Base-by-base conservation (phyloP, 2,888 invertebrate species). In the Dinocampus coccinellae region DNA sequence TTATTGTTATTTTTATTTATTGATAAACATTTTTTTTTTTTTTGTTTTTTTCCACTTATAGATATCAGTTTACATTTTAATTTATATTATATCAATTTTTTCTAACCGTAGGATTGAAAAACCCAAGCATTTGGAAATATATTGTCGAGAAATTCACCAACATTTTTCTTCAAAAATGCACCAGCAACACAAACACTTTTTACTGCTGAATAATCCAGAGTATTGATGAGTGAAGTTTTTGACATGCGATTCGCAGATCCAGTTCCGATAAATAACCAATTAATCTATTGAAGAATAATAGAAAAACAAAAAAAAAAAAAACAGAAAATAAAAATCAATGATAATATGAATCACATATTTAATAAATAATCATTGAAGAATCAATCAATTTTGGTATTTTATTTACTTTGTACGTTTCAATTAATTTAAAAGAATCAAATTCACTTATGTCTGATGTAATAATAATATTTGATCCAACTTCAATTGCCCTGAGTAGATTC, bases 391-490 rank as follows among this genome's bases (percentile, higher is more conserved):
- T 6, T 13, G 9, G 58, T 53, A n/a, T n/a, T n/a, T 7, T 9
- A 69, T 7, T 53, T 75, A 84, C 86, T 78, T 84, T 79, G 57
- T 77, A 84, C 62, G 85, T 84, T 65, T 86, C 81, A 2, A 85
- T 78, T 0, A 83, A 67, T 68, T 76, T 69, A 33, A 82, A 83
- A 0, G 76, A 76, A 29, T 63, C 76, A 6, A 80, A 73, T 9
- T 82, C 81, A 1, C 80, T 77, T 60, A 80, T 83, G 2, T 74
- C 69, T 0, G 80, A 76, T 52, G 77, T 76, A 3, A 85, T 9
- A 10, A 85, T 70, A 13, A 69, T 75, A 7, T 70, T 80, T 2
- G 76, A n/a, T 0, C 26, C 3, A 0, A 20, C 69, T 0, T 52
- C 0, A 0, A 82, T 62, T 0, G 67, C 58, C 29, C 70, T 75